Evolutionary conservation across 1,140 invertebrate genomes (phyloP), one percentile per base, ranked within the genome.

Genomic region (Capitella teleta): DNA sequence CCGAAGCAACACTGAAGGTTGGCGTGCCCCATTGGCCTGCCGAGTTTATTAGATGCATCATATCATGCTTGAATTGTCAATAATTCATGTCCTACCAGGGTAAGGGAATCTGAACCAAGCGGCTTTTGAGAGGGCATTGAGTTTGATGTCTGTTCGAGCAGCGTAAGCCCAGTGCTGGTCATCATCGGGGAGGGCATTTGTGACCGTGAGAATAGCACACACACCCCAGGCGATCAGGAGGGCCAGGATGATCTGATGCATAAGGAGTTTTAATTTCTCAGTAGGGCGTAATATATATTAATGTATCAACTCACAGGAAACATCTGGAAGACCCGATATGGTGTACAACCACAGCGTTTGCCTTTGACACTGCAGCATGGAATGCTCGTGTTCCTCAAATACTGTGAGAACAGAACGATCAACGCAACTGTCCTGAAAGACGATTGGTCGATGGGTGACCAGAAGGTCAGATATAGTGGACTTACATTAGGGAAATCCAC

Each of bases 41-140:
- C 32, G 19, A 28, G 49, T 40, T 37, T 18, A 4, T 37, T 2
- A 18, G n/a, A n/a, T n/a, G n/a, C n/a, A n/a, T n/a, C n/a, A n/a
- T n/a, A n/a, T n/a, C n/a, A n/a, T n/a, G n/a, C n/a, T n/a, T n/a
- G n/a, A n/a, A n/a, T n/a, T n/a, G n/a, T n/a, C n/a, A n/a, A n/a
- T n/a, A n/a, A n/a, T n/a, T n/a, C n/a, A n/a, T n/a, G n/a, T n/a
- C 38, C 25, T 2, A 83, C 81, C 81, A 54, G 87, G 87, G 74
- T 90, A 90, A 14, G 87, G 87, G 28, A 90, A 64, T 24, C 85
- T 76, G 62, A 91, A 86, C 86, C 86, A 90, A 1, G 80, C 78
- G 1, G 86, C 81, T 57, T 83, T 77, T n/a, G 73, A 69, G 12
- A 90, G 68, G 43, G 86, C 84, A 49, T 79, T 76, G 0, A 84